Conservation (phyloP, 2,797 vertebrate genomes). For the Toxotes lorentzi region DNA sequence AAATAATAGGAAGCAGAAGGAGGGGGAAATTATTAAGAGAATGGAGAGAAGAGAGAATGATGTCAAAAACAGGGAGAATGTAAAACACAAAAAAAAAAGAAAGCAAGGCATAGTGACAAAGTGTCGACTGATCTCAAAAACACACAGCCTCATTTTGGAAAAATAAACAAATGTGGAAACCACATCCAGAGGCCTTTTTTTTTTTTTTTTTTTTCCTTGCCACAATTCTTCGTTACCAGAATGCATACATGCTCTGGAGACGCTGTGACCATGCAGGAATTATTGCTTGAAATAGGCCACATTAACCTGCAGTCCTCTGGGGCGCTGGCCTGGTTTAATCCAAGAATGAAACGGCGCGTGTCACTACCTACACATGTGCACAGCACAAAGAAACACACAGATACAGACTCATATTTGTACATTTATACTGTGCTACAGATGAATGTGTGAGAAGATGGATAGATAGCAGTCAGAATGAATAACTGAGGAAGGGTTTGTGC, state of each 20-base stretch:
- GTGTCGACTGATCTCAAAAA: conserved; percentile 47
- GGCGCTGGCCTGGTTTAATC: conserved; percentile 81
- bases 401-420: conserved; percentile 18
- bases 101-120: conserved; percentile 23
- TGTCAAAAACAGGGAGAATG: neutral
- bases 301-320: conserved; percentile 84
- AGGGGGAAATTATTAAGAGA: neutral
- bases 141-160: conserved; percentile 25
- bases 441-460: neutral
- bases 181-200: conserved; percentile 36
- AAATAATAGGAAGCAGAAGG: conserved; percentile 3
- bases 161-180: conserved; percentile 49
- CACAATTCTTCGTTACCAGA: conserved; percentile 33
- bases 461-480: neutral
- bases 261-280: conserved; percentile 77
- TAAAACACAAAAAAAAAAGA: neutral
- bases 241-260: conserved; percentile 54
- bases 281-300: conserved; percentile 81
- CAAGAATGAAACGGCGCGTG: conserved; percentile 58
- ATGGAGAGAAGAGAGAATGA: neutral
- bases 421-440: neutral
- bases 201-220: conserved; percentile 30
- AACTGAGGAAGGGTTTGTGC: neutral
- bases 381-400: conserved; percentile 10
- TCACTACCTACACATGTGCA: conserved; percentile 57